Percentiles rank a stretch among this genome's conserved stretches.
These are phyloP conservation scores for Xylocampa areola DNA, from an alignment of 2,888 invertebrate genomes.

Conservation along the genomic window DNA sequence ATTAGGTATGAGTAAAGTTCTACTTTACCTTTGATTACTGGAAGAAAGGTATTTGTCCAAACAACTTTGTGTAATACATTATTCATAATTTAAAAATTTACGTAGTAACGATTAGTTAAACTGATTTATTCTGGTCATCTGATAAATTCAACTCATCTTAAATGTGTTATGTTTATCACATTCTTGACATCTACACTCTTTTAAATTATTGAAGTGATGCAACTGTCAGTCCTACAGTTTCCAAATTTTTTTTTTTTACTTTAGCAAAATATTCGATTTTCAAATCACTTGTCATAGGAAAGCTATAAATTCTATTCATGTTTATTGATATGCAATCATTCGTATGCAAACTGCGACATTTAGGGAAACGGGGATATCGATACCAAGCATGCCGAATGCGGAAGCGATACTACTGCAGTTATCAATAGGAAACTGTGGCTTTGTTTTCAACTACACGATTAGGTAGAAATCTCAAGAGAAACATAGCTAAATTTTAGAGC, in stretches of 20 bases:
- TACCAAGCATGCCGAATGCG: slow-evolving; percentile 41
- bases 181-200: too few relatives aligned
- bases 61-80: too few relatives aligned
- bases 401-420: slow-evolving; percentile 54
- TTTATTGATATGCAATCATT: slow-evolving; percentile 53
- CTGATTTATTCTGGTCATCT: too few relatives aligned
- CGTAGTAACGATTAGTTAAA: too few relatives aligned
- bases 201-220: too few relatives aligned
- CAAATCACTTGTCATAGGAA: slow-evolving; percentile 28
- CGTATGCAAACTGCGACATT: slow-evolving; percentile 55
- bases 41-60: too few relatives aligned
- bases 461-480: slow-evolving; percentile 28
- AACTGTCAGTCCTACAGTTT: too few relatives aligned
- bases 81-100: too few relatives aligned
- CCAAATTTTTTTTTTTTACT: not conserved
- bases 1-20: slow-evolving; percentile 26
- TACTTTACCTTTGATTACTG: not conserved
- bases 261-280: slow-evolving; percentile 15
- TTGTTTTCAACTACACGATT: slow-evolving; percentile 43
- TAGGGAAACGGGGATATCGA: slow-evolving; percentile 49
- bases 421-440: slow-evolving; percentile 45
- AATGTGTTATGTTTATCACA: too few relatives aligned
- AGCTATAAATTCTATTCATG: slow-evolving; percentile 41
- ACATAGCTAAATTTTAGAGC: slow-evolving; percentile 27
- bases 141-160: not conserved